Evolutionary conservation across 2,888 invertebrate genomes (phyloP), one percentile per base, ranked within the genome.

Genomic region (Thymelicus sylvestris): DNA sequence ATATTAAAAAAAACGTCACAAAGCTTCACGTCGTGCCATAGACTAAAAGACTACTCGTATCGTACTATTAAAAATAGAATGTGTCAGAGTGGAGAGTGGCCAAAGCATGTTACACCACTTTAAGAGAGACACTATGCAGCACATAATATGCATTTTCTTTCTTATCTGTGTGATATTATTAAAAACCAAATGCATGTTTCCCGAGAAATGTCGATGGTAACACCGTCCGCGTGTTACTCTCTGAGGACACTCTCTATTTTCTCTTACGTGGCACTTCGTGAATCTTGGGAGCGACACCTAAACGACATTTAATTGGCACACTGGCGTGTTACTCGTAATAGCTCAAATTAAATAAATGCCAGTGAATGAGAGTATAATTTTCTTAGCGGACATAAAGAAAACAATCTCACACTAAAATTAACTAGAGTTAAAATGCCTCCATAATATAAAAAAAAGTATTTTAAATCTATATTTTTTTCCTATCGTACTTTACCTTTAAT

Each of bases 301-400:
- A 68, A 64, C 63, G 70, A 64, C 50, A 60, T 60, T 31, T 60
- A 65, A 70, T 55, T 64, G 57, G 55, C 39, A 44, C 52, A 64
- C 10, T 7, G 48, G 57, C 38, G 65, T 65, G 65, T 31, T 65
- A 55, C 55, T 55, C 55, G 55, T 24, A 64, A 64, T 65, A 57
- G 50, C 70, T 60, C 59, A 3, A 64, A 70, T 70, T 64, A 69
- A 59, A 57, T 31, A 63, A 63, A 69, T 63, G 7, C 61, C 55
- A 4, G 38, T 48, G 15, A 57, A 41, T 68, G 19, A 55, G 55
- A 55, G 55, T 55, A 24, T 24, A 19, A 55, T 24, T 55, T 55
- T 55, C 55, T 55, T 55, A 55, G 24, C 24, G 55, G 10, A 62
- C 67, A 44, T 15, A 41, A 31, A 55, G 47, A 38, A 24, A 31